Conservation (phyloP, 2,888 invertebrate genomes). For the Ceratothoa steindachneri region DNA sequence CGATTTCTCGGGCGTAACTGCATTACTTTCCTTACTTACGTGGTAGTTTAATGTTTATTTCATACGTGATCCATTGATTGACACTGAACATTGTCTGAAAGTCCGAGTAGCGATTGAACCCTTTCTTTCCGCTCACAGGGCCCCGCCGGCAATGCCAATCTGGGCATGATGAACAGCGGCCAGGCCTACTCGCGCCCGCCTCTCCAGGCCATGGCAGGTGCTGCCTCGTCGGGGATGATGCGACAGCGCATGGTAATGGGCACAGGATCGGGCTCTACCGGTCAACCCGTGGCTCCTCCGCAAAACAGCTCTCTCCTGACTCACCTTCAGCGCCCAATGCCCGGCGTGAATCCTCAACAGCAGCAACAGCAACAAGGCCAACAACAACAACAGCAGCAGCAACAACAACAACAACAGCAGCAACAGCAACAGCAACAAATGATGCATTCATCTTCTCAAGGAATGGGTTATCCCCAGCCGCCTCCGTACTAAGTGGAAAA, state of each 20-base stretch:
- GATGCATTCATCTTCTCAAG: conserved; percentile 55
- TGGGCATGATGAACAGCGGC: conserved; percentile 41
- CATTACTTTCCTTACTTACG: too few species aligned
- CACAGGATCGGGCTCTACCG: background rate
- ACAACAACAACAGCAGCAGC: conserved; percentile 59
- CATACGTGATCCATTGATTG: too few species aligned
- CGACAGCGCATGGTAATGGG: conserved; percentile 40
- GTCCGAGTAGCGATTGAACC: background rate
- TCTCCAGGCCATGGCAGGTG: conserved; percentile 26
- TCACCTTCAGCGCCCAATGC: conserved; percentile 49
- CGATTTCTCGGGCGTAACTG: too few species aligned
- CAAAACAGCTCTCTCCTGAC: conserved; percentile 44
- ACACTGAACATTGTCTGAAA: too few species aligned
- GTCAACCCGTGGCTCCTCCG: conserved; percentile 17
- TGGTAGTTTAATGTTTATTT: too few species aligned
- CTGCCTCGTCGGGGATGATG: background rate
- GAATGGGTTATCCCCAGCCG: conserved; percentile 56
- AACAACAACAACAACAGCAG: conserved; percentile 59
- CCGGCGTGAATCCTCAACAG: conserved; percentile 50
- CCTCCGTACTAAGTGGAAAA: conserved; percentile 56
- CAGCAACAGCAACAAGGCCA: conserved; percentile 58
- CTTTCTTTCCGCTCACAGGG: conserved; percentile 20
- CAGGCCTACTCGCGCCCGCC: conserved; percentile 40
- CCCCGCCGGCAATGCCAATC: conserved; percentile 33
- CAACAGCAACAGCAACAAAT: conserved; percentile 56